Evolutionary conservation across 92 coral and sea anemone species (phyloP), one percentile per base, ranked within the genome.

Genomic region (Hydrozoanthus gracilis): DNA sequence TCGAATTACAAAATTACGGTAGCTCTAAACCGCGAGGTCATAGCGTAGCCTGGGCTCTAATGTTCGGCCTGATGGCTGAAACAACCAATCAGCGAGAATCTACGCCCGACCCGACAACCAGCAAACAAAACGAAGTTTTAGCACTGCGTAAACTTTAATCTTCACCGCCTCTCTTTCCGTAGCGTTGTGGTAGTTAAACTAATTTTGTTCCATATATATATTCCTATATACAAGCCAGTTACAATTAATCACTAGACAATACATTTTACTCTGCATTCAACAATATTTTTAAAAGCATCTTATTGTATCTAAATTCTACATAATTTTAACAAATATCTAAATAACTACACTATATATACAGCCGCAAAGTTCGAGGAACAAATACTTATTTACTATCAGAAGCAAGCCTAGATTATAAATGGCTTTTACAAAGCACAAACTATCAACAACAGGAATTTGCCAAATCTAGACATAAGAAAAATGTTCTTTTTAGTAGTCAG

Each of bases 191-290:
- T 27, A 27, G 39, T 27, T 27, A 27, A 27, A 27, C 39, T 27
- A 27, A 27, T 27, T 27, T 27, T 27, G 39, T 27, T 27, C 39
- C 39, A 27, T 27, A 27, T 27, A 20, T 76, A 27, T 76, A 27
- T 54, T 55, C 14, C 49, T 76, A 76, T 76, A 10, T 76, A 76
- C 82, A 76, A 13, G 14, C 20, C 82, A 76, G 82, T 18, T 54
- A 76, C 18, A 7, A 54, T 54, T 20, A 17, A 50, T 75, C 62
- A 51, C 12, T 7, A 46, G 9, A 14, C 39, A 7, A 4, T 73
- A 66, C 10, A 62, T 62, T 3, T 8, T 66, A 66, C 39, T 18
- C 44, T 51, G 39, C 49, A 76, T 27, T 9, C 18, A 48, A 27
- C 8, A 18, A 16, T 58, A 9, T 18, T 52, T 76, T 10, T 27